These are phyloP conservation scores for Pipistrellus nathusii DNA, from an alignment of 2,797 vertebrate species.

Conservation along the genomic window DNA sequence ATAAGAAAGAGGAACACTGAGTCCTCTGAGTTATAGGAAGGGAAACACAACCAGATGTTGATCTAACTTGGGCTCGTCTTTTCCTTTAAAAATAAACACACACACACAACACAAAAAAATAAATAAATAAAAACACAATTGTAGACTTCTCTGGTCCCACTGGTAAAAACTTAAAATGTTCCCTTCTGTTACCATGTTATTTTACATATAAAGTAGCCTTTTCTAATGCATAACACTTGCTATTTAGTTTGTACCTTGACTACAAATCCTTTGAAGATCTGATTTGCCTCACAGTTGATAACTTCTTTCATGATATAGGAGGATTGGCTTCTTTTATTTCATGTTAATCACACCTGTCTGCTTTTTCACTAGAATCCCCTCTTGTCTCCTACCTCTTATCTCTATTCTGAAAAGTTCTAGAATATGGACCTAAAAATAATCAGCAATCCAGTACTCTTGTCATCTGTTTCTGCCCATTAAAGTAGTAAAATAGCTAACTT, in stretches of 20 bases:
- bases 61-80: background rate
- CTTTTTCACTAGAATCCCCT: slow-evolving; percentile 57
- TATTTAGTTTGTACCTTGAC: slow-evolving; percentile 1
- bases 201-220: slow-evolving; percentile 33
- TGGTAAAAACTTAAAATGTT: slow-evolving; percentile 52
- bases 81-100: slow-evolving; percentile 48
- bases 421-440: slow-evolving; percentile 35
- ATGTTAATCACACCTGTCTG: slow-evolving; percentile 34
- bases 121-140: slow-evolving; percentile 50
- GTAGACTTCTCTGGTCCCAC: background rate
- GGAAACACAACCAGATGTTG: background rate
- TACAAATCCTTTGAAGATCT: slow-evolving; percentile 53
- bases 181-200: background rate
- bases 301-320: slow-evolving; percentile 9
- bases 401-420: slow-evolving; percentile 65
- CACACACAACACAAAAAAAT: background rate
- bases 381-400: slow-evolving; percentile 53
- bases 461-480: slow-evolving; percentile 46
- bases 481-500: slow-evolving; percentile 26
- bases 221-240: background rate
- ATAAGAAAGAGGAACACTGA: background rate
- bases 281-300: background rate
- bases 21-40: background rate
- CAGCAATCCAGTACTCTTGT: background rate
- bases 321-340: slow-evolving; percentile 20